Evolutionary conservation across 2,888 invertebrate genomes (phyloP).

Genomic region (Hemithea aestivaria): DNA sequence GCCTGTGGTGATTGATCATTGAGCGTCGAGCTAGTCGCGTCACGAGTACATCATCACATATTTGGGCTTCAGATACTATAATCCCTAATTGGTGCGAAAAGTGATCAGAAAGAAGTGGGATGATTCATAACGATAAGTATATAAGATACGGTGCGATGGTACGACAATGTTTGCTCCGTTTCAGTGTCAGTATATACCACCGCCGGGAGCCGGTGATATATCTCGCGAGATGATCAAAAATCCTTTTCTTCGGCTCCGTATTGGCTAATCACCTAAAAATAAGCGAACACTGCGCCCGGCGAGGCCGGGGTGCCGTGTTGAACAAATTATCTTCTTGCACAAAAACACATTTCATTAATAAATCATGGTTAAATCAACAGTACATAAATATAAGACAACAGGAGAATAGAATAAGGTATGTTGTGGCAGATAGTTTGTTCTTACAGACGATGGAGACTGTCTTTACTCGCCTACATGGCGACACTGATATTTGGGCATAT

Average conservation of each 20-base stretch:
- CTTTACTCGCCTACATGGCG: too few relatives aligned
- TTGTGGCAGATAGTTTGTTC: conserved; percentile 75
- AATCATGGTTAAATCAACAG: conserved; percentile 13
- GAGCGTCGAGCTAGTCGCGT: conserved; percentile 7
- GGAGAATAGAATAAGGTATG: conserved; percentile 39
- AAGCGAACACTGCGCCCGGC: conserved; percentile 66
- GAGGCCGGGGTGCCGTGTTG: conserved; percentile 55
- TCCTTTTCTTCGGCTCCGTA: conserved; percentile 79
- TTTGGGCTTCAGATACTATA: not conserved
- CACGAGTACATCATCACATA: conserved; percentile 11
- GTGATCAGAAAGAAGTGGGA: too few relatives aligned
- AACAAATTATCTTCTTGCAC: conserved; percentile 74
- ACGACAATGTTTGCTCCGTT: conserved; percentile 74
- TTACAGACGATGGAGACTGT: conserved; percentile 30
- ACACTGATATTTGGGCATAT: too few relatives aligned
- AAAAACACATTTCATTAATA: conserved; percentile 30
- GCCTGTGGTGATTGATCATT: too few relatives aligned
- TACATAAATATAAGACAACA: conserved; percentile 36
- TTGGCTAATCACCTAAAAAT: conserved; percentile 75
- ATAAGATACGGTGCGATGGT: too few relatives aligned
- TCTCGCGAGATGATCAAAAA: conserved; percentile 82
- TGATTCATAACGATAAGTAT: not conserved
- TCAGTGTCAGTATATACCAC: conserved; percentile 68
- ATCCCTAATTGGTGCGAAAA: too few relatives aligned
- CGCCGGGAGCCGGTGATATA: conserved; percentile 64